Conservation (phyloP, 1,140 invertebrate genomes). For the Cherax quadricarinatus region DNA sequence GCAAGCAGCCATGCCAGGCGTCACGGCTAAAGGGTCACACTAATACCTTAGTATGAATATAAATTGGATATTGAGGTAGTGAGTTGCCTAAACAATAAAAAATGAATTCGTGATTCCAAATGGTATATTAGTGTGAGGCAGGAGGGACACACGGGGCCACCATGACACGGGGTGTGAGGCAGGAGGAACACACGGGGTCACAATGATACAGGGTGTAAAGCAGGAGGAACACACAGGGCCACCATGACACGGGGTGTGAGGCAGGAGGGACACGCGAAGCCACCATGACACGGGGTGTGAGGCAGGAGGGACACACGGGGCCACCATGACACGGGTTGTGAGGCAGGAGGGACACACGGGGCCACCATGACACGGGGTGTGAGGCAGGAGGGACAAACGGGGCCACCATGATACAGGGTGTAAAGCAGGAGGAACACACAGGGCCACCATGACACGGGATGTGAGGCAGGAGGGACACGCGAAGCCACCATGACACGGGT, state of each 20-base stretch:
- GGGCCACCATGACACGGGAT: neutral
- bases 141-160: neutral
- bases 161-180: neutral
- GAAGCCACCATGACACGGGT: neutral
- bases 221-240: neutral
- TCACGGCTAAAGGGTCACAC: slow-evolving; percentile 17
- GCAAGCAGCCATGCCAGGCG: neutral
- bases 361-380: neutral
- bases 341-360: neutral
- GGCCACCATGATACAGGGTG: neutral
- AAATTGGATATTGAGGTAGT: slow-evolving; percentile 27
- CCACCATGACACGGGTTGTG: neutral
- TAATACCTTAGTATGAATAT: slow-evolving; percentile 39
- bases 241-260: neutral
- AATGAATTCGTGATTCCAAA: slow-evolving; percentile 7
- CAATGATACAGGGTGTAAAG: no score
- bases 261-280: neutral
- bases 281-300: neutral
- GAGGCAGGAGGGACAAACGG: neutral
- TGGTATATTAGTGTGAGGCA: neutral
- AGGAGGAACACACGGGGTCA: neutral
- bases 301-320: neutral
- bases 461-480: neutral
- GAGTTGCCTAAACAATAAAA: slow-evolving; percentile 17
- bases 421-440: neutral